Base-by-base conservation (phyloP, 2,888 invertebrate genomes). In the Hypomecis punctinalis region DNA sequence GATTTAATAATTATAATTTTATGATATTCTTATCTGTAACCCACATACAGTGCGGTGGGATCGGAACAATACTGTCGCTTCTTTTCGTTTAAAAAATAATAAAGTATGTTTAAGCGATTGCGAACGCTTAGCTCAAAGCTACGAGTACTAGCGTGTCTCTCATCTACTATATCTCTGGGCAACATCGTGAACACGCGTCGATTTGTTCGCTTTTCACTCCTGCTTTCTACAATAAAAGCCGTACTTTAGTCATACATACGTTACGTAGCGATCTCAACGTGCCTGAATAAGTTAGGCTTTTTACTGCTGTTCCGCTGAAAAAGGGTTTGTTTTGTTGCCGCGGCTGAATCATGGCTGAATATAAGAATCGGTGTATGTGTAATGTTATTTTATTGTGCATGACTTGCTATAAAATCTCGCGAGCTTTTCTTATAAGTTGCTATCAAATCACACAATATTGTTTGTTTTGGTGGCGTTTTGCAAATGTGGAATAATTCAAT, bases 161-260 rank as follows among this genome's bases (percentile, higher is more conserved):
- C 3, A 23, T 23, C 23, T 2, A 23, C 23, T 2, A 23, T 23
- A 23, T 23, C 1, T 23, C 23, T 23, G 1, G 23, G 23, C 73
- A 72, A 74, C 58, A 65, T 62, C 67, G 58, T 47, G 53, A 56
- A 74, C 67, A 68, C 46, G 66, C 65, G 63, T 69, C 57, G 55
- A 68, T 73, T 74, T 67, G 64, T 73, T 73, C 72, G 52, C 66
- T 75, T 72, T 61, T 43, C 8, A 48, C 33, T 36, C 54, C 58
- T n/a, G 33, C 37, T 70, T 52, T 23, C 9, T 42, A 61, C 61
- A 51, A 69, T 70, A 65, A 59, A 69, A 54, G 47, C 61, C 51
- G 52, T 61, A 61, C 47, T 72, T 70, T 63, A 52, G 61, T 63
- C 47, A 45, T 56, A 56, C 23, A 66, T 65, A 65, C 55, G 59